Conservation (phyloP, 2,797 vertebrate genomes). For the Tenualosa thibaudeaui region DNA sequence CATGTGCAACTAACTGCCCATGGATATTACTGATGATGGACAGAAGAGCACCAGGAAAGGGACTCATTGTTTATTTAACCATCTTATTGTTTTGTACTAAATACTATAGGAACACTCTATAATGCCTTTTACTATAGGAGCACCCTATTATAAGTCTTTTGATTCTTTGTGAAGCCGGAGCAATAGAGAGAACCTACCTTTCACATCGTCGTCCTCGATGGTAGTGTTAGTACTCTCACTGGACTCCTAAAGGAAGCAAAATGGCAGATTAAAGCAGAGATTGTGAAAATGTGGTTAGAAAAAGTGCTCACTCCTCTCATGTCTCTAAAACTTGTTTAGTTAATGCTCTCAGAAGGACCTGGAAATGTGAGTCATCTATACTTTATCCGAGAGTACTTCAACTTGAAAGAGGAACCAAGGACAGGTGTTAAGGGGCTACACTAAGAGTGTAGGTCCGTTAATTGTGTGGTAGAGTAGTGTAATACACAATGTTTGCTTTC, state of each 20-base stretch:
- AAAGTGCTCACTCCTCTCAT: too few species aligned
- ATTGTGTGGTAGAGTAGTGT: too few species aligned
- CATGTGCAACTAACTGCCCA: not conserved
- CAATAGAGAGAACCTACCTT: slow-evolving; percentile 78
- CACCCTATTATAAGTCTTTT: not conserved
- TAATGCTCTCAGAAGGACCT: too few species aligned
- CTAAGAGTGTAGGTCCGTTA: too few species aligned
- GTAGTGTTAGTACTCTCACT: slow-evolving; percentile 96
- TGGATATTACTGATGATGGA: not conserved
- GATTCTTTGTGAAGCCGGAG: not conserved
- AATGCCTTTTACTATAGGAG: not conserved
- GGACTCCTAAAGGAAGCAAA: slow-evolving; percentile 83
- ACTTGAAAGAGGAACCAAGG: too few species aligned
- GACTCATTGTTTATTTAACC: too few species aligned
- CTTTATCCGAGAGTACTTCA: too few species aligned
- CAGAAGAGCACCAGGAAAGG: not conserved
- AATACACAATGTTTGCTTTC: too few species aligned
- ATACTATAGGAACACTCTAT: not conserved
- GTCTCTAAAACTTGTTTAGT: not conserved
- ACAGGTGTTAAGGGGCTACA: too few species aligned
- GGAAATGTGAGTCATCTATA: too few species aligned
- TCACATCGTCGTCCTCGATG: slow-evolving; percentile 96
- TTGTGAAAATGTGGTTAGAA: not conserved
- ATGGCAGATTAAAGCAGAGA: not conserved
- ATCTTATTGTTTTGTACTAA: not conserved